Percentiles rank a stretch among this genome's conserved stretches.
Evolutionary conservation across 1,140 invertebrate species (phyloP).

Genomic region (Drosophila ficusphila): DNA sequence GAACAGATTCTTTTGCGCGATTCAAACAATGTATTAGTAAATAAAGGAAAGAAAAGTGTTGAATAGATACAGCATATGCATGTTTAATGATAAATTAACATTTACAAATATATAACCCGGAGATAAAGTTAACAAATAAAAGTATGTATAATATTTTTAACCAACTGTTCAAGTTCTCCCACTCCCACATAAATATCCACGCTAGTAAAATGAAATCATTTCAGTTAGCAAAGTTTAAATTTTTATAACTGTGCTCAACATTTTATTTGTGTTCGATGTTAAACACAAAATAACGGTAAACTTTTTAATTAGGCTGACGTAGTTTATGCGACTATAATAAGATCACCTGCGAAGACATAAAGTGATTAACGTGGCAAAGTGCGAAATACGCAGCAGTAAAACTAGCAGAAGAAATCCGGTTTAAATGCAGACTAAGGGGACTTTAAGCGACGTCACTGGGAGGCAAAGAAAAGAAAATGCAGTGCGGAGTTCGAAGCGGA

Average conservation of each 20-base stretch:
- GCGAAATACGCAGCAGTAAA: constrained; percentile 31
- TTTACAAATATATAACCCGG: too few relatives aligned
- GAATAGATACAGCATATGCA: too few relatives aligned
- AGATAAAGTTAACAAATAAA: too few relatives aligned
- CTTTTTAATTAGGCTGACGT: constrained; percentile 65
- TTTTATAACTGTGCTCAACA: not conserved
- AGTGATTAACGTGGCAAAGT: constrained; percentile 50
- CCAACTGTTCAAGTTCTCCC: not conserved
- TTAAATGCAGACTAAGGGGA: constrained; percentile 23
- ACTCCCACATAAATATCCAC: not conserved
- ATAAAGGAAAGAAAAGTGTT: not conserved
- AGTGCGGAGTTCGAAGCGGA: constrained; percentile 28
- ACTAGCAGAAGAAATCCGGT: constrained; percentile 6
- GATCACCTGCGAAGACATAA: constrained; percentile 54
- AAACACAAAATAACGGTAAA: constrained; percentile 43
- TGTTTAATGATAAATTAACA: too few relatives aligned
- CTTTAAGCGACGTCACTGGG: constrained; percentile 22
- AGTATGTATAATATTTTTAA: too few relatives aligned
- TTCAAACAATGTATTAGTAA: constrained; percentile 56
- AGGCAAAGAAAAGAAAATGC: not conserved
- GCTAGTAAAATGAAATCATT: not conserved
- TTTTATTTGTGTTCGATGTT: not conserved
- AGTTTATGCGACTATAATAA: constrained; percentile 70
- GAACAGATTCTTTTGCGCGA: constrained; percentile 48
- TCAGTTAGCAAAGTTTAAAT: not conserved